phyloP scores from a whole-genome alignment of 2,113 vertebrate species.

The Melospiza georgiana region DNA sequence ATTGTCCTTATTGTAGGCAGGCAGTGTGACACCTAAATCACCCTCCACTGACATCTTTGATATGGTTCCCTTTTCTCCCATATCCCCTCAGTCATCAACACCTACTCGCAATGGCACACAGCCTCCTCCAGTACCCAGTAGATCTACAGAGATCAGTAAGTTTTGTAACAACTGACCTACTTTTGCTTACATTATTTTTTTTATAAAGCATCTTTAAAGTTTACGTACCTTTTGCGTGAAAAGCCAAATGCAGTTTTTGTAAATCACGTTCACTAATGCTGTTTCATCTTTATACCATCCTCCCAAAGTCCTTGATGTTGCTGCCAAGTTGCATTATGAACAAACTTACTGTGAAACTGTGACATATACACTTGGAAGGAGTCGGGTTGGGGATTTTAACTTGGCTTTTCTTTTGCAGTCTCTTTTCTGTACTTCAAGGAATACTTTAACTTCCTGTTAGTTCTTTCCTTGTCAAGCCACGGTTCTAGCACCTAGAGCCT shows the following conservation, averaged over 20 bases:
- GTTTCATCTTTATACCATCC: not conserved
- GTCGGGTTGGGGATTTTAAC: not conserved
- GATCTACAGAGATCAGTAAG: slow-evolving; percentile 90
- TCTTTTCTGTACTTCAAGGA: not conserved
- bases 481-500: not conserved
- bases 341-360: not conserved
- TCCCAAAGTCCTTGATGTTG: not conserved
- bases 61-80: slow-evolving; percentile 97
- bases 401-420: slow-evolving; percentile 5
- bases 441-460: not conserved
- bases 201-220: not conserved
- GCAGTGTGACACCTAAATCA: slow-evolving; percentile 81
- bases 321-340: not conserved
- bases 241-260: slow-evolving; percentile 2
- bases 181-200: slow-evolving; percentile 5
- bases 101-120: slow-evolving; percentile 89
- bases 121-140: slow-evolving; percentile 84
- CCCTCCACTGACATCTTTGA: slow-evolving; percentile 94
- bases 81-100: slow-evolving; percentile 83
- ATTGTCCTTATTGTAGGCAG: slow-evolving; percentile 81
- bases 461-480: not conserved
- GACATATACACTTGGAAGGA: not conserved
- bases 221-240: not conserved
- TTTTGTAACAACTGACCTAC: slow-evolving; percentile 33
- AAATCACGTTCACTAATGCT: not conserved